Percentiles rank a stretch among this genome's conserved stretches.
Conservation (phyloP, 2,888 invertebrate species). For the Meandrusa payeni region DNA sequence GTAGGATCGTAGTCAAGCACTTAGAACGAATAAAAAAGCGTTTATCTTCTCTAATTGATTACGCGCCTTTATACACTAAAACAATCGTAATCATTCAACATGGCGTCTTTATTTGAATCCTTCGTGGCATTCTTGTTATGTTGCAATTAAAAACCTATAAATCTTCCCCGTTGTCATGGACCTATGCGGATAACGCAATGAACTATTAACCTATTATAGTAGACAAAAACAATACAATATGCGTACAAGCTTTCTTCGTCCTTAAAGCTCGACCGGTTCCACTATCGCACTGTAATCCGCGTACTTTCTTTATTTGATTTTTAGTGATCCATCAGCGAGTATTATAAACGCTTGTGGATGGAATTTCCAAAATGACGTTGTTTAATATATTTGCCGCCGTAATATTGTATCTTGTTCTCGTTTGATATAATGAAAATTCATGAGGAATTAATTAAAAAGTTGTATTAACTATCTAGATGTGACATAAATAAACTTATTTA, state of each 20-base stretch:
- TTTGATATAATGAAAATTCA: conserved; percentile 19
- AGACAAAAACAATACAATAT: conserved; percentile 6
- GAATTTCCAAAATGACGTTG: conserved; percentile 1
- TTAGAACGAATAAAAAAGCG: too few species aligned
- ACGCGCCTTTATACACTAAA: too few species aligned
- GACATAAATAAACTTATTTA: not conserved
- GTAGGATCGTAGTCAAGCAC: too few species aligned
- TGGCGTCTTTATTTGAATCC: conserved; percentile 2
- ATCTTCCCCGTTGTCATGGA: conserved; percentile 39
- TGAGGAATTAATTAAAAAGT: conserved; percentile 13
- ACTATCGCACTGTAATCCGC: conserved; percentile 3
- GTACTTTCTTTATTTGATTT: conserved; percentile 4
- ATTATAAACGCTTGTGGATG: not conserved
- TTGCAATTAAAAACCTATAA: conserved; percentile 63
- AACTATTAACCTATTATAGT: not conserved
- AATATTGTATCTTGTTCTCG: conserved; percentile 10
- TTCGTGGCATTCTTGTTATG: too few species aligned
- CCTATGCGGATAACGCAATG: not conserved
- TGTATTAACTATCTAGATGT: not conserved
- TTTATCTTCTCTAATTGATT: too few species aligned
- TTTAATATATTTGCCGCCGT: conserved; percentile 1
- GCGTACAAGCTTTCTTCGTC: conserved; percentile 5
- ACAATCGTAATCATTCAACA: conserved; percentile 5
- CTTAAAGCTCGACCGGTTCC: conserved; percentile 7
- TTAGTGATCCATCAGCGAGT: conserved; percentile 7